Conservation (phyloP, 2,888 invertebrate genomes). For the Gasteruption jaculator region DNA sequence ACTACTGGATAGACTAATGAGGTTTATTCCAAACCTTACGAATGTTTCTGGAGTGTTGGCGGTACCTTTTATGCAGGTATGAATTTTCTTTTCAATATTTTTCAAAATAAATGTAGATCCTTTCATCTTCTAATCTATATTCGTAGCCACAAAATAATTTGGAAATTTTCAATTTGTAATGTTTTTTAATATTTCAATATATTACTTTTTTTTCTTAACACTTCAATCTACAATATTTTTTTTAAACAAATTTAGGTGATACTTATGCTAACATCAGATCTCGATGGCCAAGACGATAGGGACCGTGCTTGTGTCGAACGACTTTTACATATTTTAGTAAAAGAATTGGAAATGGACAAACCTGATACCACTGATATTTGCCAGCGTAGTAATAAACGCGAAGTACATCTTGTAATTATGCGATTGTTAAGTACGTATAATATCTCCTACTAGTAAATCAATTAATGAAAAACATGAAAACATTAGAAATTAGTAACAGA, state of each 20-base stretch:
- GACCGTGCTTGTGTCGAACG: slow-evolving; percentile 75
- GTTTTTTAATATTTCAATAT: no score
- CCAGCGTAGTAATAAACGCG: slow-evolving; percentile 69
- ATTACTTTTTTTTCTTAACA: slow-evolving; percentile 7
- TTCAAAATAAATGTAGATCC: slow-evolving; percentile 9
- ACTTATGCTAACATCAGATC: slow-evolving; percentile 82
- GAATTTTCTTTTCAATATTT: slow-evolving; percentile 4
- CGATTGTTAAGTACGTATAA: slow-evolving; percentile 75
- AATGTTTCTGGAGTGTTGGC: slow-evolving; percentile 78
- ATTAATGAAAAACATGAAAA: not conserved
- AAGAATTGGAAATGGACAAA: slow-evolving; percentile 66
- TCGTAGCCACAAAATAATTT: no score
- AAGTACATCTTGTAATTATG: slow-evolving; percentile 85
- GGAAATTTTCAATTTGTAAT: slow-evolving; percentile 3
- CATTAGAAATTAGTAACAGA: no score
- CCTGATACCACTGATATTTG: slow-evolving; percentile 56
- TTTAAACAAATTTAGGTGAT: slow-evolving; percentile 60
- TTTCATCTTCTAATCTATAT: no score
- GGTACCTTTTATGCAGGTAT: slow-evolving; percentile 89
- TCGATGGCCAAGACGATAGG: slow-evolving; percentile 79
- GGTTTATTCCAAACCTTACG: slow-evolving; percentile 72
- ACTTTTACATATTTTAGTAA: slow-evolving; percentile 68
- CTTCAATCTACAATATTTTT: slow-evolving; percentile 10
- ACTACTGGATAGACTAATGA: slow-evolving; percentile 71
- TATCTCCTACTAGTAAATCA: no score